phyloP scores from a whole-genome alignment of 2,113 vertebrate species.

The Thalassoma bifasciatum region DNA sequence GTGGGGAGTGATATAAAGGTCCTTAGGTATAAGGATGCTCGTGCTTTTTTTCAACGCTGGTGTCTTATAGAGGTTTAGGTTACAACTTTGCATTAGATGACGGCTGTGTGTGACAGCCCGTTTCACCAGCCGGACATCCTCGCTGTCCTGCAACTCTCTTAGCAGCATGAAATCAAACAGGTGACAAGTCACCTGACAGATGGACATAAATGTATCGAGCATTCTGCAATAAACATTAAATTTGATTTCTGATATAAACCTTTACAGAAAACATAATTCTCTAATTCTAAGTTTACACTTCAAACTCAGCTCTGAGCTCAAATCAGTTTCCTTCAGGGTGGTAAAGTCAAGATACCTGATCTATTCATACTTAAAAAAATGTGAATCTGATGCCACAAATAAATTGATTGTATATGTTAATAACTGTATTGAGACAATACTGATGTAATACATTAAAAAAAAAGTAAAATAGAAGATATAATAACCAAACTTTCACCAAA shows the following conservation, averaged over 20 bases:
- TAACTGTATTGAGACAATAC: too few species aligned
- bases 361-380: neutral
- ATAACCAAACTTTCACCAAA: too few species aligned
- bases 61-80: slow-evolving; percentile 74
- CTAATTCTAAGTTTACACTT: too few species aligned
- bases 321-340: neutral
- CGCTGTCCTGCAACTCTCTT: slow-evolving; percentile 41
- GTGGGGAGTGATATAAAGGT: slow-evolving; percentile 70
- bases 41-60: slow-evolving; percentile 56
- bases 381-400: too few species aligned
- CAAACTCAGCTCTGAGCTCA: neutral
- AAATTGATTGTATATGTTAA: too few species aligned
- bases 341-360: neutral
- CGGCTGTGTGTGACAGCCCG: slow-evolving; percentile 61
- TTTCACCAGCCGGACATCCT: slow-evolving; percentile 72
- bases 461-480: too few species aligned
- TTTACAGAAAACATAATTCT: neutral
- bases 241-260: neutral
- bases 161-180: slow-evolving; percentile 59
- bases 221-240: neutral
- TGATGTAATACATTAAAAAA: too few species aligned
- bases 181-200: slow-evolving; percentile 41
- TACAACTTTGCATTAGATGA: slow-evolving; percentile 76
- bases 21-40: slow-evolving; percentile 54
- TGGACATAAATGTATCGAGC: neutral